Conservation (phyloP, 2,797 vertebrate genomes). For the Falco naumanni region DNA sequence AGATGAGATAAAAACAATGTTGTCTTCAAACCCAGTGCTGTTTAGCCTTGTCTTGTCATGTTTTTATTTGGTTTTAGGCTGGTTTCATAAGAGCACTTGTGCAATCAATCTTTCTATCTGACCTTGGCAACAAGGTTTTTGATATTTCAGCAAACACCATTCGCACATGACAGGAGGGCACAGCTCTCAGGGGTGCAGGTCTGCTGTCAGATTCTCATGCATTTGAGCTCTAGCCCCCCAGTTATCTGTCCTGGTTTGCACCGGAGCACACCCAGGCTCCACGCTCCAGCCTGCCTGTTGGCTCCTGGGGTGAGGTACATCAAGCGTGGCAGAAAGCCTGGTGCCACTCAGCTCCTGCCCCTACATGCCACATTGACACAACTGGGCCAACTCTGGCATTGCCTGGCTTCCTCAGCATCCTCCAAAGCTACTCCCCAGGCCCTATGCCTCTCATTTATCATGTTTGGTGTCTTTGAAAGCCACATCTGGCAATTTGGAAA, state of each 20-base stretch:
- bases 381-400: background rate
- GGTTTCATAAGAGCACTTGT: constrained; percentile 30
- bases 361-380: background rate
- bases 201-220: background rate
- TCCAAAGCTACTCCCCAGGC: background rate
- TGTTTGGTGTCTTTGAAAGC: background rate
- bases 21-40: background rate
- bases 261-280: background rate
- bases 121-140: background rate
- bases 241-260: background rate
- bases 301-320: background rate
- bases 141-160: background rate
- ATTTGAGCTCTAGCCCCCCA: background rate
- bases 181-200: background rate
- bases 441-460: accelerated
- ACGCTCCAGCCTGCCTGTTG: background rate
- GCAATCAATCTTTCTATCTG: background rate
- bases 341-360: background rate
- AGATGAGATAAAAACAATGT: background rate
- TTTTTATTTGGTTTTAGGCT: background rate
- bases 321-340: background rate
- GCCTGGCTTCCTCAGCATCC: background rate
- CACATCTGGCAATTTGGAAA: background rate
- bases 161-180: background rate
- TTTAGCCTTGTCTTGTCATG: background rate